Conservation (phyloP, 2,113 vertebrate genomes). For the Eubucco bourcierii region DNA sequence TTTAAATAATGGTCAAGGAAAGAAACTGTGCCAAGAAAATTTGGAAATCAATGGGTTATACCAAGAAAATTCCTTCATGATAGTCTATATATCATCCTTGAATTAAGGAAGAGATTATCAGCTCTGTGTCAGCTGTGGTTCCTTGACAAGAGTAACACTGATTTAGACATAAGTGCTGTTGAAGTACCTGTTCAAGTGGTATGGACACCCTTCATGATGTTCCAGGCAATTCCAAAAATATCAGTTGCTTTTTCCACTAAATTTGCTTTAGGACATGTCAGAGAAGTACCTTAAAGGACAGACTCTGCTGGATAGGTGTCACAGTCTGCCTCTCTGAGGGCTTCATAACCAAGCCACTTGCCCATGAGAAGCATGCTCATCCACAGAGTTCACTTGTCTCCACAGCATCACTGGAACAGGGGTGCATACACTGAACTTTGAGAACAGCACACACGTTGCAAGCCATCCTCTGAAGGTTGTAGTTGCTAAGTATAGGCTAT, state of each 20-base stretch:
- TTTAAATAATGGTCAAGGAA: neutral
- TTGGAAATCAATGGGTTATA: neutral
- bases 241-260: neutral
- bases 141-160: neutral
- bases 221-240: neutral
- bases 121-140: neutral
- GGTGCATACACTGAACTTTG: neutral
- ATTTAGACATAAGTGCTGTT: neutral
- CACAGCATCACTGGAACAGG: neutral
- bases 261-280: neutral
- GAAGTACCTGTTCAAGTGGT: neutral
- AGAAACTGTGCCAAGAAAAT: neutral
- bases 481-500: neutral
- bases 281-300: neutral
- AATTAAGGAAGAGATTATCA: neutral
- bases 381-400: neutral
- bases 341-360: neutral
- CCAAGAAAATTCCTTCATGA: neutral
- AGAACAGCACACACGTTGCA: neutral
- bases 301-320: fast-evolving
- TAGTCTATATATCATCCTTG: neutral
- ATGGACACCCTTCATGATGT: neutral
- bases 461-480: neutral
- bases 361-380: neutral
- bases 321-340: neutral